Evolutionary conservation across 1,140 invertebrate species (phyloP), one percentile per base, ranked within the genome.

Genomic region (Drosophila sucinea): DNA sequence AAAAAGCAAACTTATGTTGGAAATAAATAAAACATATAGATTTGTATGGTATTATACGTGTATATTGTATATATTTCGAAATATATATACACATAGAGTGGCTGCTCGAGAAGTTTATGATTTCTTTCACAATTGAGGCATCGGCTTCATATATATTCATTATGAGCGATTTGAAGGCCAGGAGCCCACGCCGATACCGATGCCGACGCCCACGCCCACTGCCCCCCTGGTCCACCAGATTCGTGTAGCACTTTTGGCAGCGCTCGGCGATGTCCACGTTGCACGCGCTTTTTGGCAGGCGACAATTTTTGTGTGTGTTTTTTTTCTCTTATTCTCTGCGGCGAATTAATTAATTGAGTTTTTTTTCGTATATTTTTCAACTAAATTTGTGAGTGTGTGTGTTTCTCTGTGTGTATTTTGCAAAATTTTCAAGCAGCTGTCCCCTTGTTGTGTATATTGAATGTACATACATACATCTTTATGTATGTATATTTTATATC

Each of bases 241-340:
- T 17, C 23, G 23, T 51, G 23, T 56, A 65, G 29, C 62, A 70
- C 69, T 35, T 67, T 71, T 71, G 79, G 75, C 63, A 62, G 63
- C 32, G 62, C 72, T 76, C 55, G 67, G 63, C 17, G n/a, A 35
- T 23, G 30, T 66, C 58, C 64, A 71, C 32, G 74, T 33, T 79
- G 76, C 83, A 86, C 83, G 76, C 83, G 83, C 72, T 83, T 87
- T 79, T 79, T 87, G 83, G 84, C 84, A 87, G 83, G 70, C 84
- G 83, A 87, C 83, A 83, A 58, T 79, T 87, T 86, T 72, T 33
- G 4, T 35, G 60, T 17, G 33, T 33, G 41, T 5, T 62, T 60
- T 38, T 40, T 4, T 54, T 56, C 40, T 35, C 58, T 23, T 5
- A 25, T 35, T 17, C 4, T 6, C 47, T 38, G 33, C 44, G 8